phyloP scores from a whole-genome alignment of 2,888 invertebrate genomes.

The Diaperis boleti region DNA sequence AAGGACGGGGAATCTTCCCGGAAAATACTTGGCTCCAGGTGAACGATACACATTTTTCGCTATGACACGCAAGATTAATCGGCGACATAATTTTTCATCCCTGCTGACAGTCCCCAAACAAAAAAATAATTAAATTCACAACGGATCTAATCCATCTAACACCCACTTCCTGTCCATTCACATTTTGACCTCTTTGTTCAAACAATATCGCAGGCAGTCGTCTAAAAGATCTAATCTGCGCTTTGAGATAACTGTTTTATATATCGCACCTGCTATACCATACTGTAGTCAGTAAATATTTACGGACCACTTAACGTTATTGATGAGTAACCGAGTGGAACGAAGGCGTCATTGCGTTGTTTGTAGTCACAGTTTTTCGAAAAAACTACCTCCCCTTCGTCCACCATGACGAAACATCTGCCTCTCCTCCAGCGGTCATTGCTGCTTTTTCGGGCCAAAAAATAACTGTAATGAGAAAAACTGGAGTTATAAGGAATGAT shows the following conservation, averaged over 20 bases:
- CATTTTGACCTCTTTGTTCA: not conserved
- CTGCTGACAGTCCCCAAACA: not conserved
- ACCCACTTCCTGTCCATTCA: not conserved
- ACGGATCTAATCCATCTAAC: too few species aligned
- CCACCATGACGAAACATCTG: not conserved
- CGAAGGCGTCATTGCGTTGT: too few species aligned
- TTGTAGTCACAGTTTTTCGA: not conserved
- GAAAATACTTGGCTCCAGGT: constrained; percentile 74
- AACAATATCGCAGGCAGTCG: not conserved
- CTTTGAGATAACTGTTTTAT: constrained; percentile 8
- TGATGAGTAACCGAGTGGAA: constrained; percentile 3
- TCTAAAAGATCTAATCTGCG: not conserved
- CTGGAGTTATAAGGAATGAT: not conserved
- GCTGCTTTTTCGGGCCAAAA: too few species aligned
- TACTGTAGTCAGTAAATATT: constrained; percentile 14
- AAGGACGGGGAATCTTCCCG: constrained; percentile 68
- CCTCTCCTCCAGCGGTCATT: not conserved
- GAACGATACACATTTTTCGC: constrained; percentile 50
- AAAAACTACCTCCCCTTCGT: not conserved
- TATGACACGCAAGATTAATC: constrained; percentile 16
- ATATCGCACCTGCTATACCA: constrained; percentile 21
- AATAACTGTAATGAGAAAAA: not conserved
- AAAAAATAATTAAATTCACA: not conserved
- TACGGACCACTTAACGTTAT: constrained; percentile 22
- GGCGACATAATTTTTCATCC: constrained; percentile 2